These are phyloP conservation scores for Gryllus longicercus DNA, from an alignment of 2,888 invertebrate genomes.

Conservation along the genomic window DNA sequence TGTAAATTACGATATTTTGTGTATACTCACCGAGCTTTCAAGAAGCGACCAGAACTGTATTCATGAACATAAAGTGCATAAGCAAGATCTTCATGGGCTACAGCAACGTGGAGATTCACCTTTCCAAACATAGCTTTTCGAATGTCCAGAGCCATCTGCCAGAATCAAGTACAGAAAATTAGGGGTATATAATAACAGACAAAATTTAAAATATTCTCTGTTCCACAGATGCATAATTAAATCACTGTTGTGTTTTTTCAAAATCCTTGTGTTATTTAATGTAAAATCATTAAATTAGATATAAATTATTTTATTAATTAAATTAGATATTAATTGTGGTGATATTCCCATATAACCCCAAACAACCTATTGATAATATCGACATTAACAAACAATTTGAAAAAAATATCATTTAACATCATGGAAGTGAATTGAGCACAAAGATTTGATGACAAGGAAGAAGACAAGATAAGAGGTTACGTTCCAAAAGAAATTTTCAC, in stretches of 20 bases:
- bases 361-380: no score
- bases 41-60: slow-evolving; percentile 84
- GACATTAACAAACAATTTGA: no score
- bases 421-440: no score
- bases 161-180: slow-evolving; percentile 29
- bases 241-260: neutral
- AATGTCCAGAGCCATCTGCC: slow-evolving; percentile 66
- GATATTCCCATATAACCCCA: no score
- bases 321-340: no score
- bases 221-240: neutral
- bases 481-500: no score
- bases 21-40: slow-evolving; percentile 61
- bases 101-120: slow-evolving; percentile 81
- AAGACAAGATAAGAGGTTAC: no score
- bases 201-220: neutral
- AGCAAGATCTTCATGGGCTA: slow-evolving; percentile 87
- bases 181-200: neutral
- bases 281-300: neutral
- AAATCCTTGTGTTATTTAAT: neutral
- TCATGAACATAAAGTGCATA: slow-evolving; percentile 91
- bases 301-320: neutral
- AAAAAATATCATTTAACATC: no score
- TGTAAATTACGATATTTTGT: no score
- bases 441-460: no score
- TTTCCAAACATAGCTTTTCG: slow-evolving; percentile 76